These are phyloP conservation scores for Drosophila seguyi DNA, from an alignment of 1,140 invertebrate genomes.

Conservation along the genomic window DNA sequence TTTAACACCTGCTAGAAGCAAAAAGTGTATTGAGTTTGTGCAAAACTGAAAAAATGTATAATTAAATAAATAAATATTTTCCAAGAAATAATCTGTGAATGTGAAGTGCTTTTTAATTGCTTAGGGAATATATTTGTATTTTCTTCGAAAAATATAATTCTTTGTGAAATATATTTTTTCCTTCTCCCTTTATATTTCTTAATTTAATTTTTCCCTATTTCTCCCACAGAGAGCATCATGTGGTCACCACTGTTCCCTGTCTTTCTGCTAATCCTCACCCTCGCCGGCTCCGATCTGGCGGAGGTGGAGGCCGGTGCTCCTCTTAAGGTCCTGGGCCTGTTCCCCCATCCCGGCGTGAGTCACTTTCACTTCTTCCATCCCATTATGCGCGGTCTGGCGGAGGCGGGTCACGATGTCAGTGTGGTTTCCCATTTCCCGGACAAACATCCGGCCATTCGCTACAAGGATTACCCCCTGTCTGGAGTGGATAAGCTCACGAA, in stretches of 20 bases:
- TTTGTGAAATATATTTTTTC: no score
- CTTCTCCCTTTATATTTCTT: no score
- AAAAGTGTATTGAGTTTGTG: background rate
- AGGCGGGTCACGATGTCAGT: slow-evolving; percentile 89
- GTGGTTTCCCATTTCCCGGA: slow-evolving; percentile 89
- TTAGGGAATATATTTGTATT: background rate
- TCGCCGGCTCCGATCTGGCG: slow-evolving; percentile 3
- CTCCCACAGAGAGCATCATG: slow-evolving; percentile 25
- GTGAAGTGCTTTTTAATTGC: background rate
- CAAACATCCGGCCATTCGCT: slow-evolving; percentile 86
- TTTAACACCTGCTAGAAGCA: slow-evolving; percentile 1
- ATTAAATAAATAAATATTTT: background rate
- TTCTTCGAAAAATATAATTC: background rate
- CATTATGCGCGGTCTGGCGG: slow-evolving; percentile 88
- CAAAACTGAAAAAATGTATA: background rate
- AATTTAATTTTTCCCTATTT: no score
- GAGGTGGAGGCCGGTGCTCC: slow-evolving; percentile 85
- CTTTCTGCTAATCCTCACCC: slow-evolving; percentile 23
- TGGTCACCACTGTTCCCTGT: slow-evolving; percentile 25
- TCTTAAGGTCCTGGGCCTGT: slow-evolving; percentile 88
- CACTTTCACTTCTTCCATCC: slow-evolving; percentile 90
- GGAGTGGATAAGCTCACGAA: slow-evolving; percentile 75
- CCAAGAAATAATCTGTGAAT: background rate
- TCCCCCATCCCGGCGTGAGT: slow-evolving; percentile 90
- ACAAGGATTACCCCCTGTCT: slow-evolving; percentile 87